A percentile compares a stretch with the other conserved stretches of the same genome.
These are phyloP conservation scores for Leptopilina syphax DNA, from an alignment of 2,888 invertebrate species.

Conservation along the genomic window DNA sequence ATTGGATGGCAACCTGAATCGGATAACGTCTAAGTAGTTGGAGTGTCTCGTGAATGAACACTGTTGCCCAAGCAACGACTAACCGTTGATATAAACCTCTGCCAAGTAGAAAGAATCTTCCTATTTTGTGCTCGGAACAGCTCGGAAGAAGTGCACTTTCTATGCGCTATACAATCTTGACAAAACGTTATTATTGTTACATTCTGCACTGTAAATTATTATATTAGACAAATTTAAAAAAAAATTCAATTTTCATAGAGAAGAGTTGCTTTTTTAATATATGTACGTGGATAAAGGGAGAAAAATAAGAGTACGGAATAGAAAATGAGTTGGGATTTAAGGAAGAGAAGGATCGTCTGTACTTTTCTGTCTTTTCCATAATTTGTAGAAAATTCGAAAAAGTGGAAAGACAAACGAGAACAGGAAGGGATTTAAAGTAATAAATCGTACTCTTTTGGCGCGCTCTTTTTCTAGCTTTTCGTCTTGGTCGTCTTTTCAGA, in stretches of 20 bases:
- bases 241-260: no score
- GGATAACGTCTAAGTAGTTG: constrained; percentile 40
- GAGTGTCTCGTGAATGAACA: constrained; percentile 35
- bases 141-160: neutral
- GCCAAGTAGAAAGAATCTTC: neutral
- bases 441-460: constrained; percentile 32
- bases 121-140: neutral
- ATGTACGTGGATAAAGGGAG: neutral
- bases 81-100: constrained; percentile 29
- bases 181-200: neutral
- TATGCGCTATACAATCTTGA: neutral
- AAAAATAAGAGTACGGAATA: neutral
- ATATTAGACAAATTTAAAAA: no score
- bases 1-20: constrained; percentile 39
- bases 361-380: constrained; percentile 28
- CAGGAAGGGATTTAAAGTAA: constrained; percentile 38
- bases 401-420: constrained; percentile 36
- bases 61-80: constrained; percentile 17
- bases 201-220: no score
- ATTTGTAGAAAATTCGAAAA: constrained; percentile 24
- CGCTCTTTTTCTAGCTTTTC: constrained; percentile 36
- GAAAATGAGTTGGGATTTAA: constrained; percentile 3
- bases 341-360: constrained; percentile 5
- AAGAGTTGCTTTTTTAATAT: neutral
- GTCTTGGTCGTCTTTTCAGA: constrained; percentile 31